Evolutionary conservation across 2,797 vertebrate species (phyloP).

Genomic region (Sardinella longiceps): DNA sequence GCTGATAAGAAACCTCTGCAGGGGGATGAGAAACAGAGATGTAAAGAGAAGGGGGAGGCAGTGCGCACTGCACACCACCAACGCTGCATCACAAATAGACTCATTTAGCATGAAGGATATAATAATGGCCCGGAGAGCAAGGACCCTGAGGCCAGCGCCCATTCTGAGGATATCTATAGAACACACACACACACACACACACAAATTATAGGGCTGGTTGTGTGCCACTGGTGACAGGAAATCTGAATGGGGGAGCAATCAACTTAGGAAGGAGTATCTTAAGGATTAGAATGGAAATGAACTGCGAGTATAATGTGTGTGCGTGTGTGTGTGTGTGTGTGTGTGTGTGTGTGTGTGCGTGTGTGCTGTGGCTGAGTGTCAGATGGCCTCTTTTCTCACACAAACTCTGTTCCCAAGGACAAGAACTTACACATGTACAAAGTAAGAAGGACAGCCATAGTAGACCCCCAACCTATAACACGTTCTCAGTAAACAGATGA

Average conservation of each 20-base stretch:
- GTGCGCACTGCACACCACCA: neutral
- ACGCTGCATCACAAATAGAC: conserved; percentile 4
- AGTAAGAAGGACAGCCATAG: neutral
- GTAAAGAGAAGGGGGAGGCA: neutral
- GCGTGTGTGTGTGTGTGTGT: too few relatives aligned
- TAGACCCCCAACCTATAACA: neutral
- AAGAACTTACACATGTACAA: neutral
- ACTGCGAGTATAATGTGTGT: neutral
- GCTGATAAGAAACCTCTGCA: conserved; percentile 1
- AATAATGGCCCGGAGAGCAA: neutral
- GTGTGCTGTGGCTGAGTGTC: neutral
- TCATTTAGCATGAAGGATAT: neutral
- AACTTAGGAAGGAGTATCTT: neutral
- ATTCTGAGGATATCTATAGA: neutral
- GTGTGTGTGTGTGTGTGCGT: neutral
- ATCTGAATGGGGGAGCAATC: conserved; percentile 14
- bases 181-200: neutral
- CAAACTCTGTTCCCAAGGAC: neutral
- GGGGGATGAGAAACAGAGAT: neutral
- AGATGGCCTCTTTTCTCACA: neutral
- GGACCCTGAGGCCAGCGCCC: neutral
- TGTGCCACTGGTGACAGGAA: neutral
- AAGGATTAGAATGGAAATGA: neutral
- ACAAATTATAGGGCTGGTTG: neutral
- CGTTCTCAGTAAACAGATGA: neutral